Conservation (phyloP, 2,113 vertebrate genomes). For the Carollia perspicillata region DNA sequence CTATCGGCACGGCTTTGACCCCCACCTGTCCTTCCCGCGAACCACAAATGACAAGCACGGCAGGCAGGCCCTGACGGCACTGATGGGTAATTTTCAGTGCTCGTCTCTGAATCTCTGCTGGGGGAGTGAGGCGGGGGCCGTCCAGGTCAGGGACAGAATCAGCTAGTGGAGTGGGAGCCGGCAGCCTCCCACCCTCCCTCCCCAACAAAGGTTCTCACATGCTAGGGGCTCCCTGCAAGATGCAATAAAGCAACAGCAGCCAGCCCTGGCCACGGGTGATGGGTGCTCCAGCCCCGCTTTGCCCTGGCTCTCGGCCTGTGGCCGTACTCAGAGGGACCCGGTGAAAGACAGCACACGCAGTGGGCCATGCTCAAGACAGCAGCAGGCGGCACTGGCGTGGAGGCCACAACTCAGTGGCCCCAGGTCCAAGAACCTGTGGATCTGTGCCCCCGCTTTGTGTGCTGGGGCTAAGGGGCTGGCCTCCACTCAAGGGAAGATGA, state of each 20-base stretch:
- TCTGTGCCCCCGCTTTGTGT: rapidly evolving
- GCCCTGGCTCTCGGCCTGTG: neutral
- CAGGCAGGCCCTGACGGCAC: neutral
- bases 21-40: neutral
- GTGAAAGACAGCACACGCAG: neutral
- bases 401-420: neutral
- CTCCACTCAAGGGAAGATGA: neutral
- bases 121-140: rapidly evolving
- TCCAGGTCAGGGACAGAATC: neutral
- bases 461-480: neutral
- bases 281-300: neutral
- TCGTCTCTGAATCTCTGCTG: neutral
- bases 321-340: neutral
- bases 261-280: neutral
- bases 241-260: neutral
- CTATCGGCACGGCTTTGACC: neutral
- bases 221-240: neutral
- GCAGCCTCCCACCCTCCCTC: neutral
- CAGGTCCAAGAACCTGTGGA: rapidly evolving
- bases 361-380: neutral
- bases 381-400: neutral
- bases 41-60: neutral
- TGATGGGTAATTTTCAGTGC: rapidly evolving
- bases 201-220: neutral
- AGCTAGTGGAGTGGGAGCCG: no score